Conservation (phyloP, 2,797 vertebrate genomes). For the Pseudomugil tenellus region DNA sequence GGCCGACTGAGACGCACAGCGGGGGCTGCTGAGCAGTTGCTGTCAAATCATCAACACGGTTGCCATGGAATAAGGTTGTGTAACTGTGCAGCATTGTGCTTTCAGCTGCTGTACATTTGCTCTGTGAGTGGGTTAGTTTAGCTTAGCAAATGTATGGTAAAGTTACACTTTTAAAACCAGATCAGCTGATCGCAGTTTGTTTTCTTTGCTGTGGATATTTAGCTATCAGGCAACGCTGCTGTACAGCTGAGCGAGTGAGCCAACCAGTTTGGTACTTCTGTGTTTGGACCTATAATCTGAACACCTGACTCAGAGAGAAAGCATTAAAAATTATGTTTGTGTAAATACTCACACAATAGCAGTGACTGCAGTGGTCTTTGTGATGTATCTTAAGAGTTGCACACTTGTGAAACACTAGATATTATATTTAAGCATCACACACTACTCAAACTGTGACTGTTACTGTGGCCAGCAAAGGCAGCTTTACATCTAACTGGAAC, state of each 20-base stretch:
- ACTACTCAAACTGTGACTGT: slow-evolving; percentile 70
- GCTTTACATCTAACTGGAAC: slow-evolving; percentile 67
- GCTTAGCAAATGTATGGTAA: slow-evolving; percentile 61
- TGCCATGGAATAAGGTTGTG: slow-evolving; percentile 74
- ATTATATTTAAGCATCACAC: slow-evolving; percentile 66
- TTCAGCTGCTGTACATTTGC: slow-evolving; percentile 73
- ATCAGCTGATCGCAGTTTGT: slow-evolving; percentile 52
- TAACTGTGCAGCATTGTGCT: slow-evolving; percentile 68
- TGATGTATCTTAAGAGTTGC: slow-evolving; percentile 76
- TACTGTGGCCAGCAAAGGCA: slow-evolving; percentile 70
- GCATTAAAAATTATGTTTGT: slow-evolving; percentile 67
- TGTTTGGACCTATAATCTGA: slow-evolving; percentile 43
- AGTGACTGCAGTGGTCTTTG: slow-evolving; percentile 80
- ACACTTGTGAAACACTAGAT: slow-evolving; percentile 68
- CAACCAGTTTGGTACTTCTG: slow-evolving; percentile 32
- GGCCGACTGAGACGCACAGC: slow-evolving; percentile 76
- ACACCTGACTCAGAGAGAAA: slow-evolving; percentile 45
- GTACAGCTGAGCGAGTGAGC: slow-evolving; percentile 53
- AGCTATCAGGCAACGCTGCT: slow-evolving; percentile 54
- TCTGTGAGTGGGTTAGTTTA: slow-evolving; percentile 62
- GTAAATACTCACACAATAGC: slow-evolving; percentile 75
- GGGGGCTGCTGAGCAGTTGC: slow-evolving; percentile 57
- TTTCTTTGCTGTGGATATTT: slow-evolving; percentile 71
- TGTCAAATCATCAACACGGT: slow-evolving; percentile 67
- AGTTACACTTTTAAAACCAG: slow-evolving; percentile 60